Percentiles rank a stretch among this genome's conserved stretches.
These are phyloP conservation scores for Epistrophe grossulariae DNA, from an alignment of 2,888 invertebrate genomes.

Conservation along the genomic window DNA sequence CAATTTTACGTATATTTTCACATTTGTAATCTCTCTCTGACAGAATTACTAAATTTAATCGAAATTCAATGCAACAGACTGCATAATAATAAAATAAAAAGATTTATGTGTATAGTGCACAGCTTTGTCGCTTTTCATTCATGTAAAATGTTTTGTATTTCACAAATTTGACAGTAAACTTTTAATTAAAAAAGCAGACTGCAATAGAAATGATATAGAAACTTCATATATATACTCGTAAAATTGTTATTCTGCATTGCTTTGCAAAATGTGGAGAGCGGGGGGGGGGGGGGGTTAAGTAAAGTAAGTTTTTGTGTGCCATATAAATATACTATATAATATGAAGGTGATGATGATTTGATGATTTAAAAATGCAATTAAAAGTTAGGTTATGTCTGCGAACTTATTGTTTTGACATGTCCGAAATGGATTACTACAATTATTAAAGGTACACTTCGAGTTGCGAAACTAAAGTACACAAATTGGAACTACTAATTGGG, in stretches of 20 bases:
- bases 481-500: background rate
- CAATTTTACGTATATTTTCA: conserved; percentile 1
- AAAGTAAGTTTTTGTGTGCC: too few species aligned
- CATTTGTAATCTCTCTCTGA: background rate
- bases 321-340: background rate
- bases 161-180: conserved; percentile 28
- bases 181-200: conserved; percentile 51
- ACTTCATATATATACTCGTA: background rate
- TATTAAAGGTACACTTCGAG: background rate
- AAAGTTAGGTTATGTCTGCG: conserved; percentile 27
- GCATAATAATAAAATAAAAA: conserved; percentile 12
- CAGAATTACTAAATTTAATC: conserved; percentile 4
- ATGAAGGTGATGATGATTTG: background rate
- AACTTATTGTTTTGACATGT: conserved; percentile 38
- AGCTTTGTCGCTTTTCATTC: background rate
- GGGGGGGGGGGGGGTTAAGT: too few species aligned
- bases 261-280: background rate
- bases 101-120: background rate
- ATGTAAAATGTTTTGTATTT: conserved; percentile 15
- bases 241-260: background rate
- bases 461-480: background rate
- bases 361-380: conserved; percentile 52
- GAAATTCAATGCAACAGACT: conserved; percentile 7
- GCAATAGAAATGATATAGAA: conserved; percentile 14
- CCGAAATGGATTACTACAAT: background rate